These are phyloP conservation scores for Orthonyx spaldingii DNA, from an alignment of 2,113 vertebrate species.

Conservation along the genomic window DNA sequence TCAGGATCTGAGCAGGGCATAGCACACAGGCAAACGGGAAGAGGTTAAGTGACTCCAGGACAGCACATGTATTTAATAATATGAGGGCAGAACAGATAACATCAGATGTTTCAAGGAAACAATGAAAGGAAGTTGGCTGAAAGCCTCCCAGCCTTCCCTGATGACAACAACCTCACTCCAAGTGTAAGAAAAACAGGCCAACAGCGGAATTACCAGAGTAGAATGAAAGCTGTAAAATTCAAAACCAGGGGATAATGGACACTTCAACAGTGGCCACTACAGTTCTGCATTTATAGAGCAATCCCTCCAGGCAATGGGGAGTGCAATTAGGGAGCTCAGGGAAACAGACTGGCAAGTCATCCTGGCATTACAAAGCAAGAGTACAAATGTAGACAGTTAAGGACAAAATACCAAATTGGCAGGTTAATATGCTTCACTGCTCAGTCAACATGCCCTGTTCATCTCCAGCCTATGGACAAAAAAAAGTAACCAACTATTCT, in stretches of 20 bases:
- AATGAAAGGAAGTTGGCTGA: conserved; percentile 40
- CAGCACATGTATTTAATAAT: neutral
- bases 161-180: neutral
- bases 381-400: neutral
- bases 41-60: neutral
- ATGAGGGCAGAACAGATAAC: neutral
- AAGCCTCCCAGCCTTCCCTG: neutral
- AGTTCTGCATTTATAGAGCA: neutral
- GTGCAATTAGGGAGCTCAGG: neutral
- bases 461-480: neutral
- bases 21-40: neutral
- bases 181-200: neutral
- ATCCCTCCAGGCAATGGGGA: neutral
- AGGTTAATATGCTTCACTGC: neutral
- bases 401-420: neutral
- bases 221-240: neutral
- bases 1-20: neutral
- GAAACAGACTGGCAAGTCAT: neutral
- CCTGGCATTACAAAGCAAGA: neutral
- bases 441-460: neutral
- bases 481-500: neutral
- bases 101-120: conserved; percentile 27
- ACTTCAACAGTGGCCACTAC: neutral
- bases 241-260: neutral
- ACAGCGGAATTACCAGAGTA: neutral